Base-by-base conservation (phyloP, 2,888 invertebrate species). In the Penaeus monodon region DNA sequence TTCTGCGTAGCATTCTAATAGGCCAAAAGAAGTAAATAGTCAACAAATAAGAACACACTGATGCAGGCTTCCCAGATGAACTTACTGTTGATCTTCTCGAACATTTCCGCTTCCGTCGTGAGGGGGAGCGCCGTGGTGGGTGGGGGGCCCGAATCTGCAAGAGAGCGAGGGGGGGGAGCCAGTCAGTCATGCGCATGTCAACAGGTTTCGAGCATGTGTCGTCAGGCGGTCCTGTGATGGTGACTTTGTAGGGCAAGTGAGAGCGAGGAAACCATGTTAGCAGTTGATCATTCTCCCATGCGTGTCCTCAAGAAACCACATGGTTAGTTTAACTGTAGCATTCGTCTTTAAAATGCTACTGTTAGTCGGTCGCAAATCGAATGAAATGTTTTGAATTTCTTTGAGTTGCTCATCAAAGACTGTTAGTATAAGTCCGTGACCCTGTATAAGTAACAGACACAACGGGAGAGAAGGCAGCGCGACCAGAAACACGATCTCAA, bases 61-160 rank as follows among this genome's bases (percentile, higher is more conserved):
- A 17, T n/a, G 10, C 27, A 68, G 24, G 44, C 8, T 44, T 44
- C 44, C 29, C 24, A 20, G 29, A 33, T 14, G n/a, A 57, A 86
- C 88, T 88, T 77, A 88, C 88, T 88, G 68, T 86, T 88, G 66
- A 88, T 86, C 33, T 85, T 81, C 33, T 86, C 88, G 73, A 88
- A 83, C 49, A 82, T 70, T 44, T 88, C 88, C 3, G 74, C 83
- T 74, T 85, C 82, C 8, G 82, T 81, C 7, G 88, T 88, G 49
- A 80, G 79, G 33, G 82, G 78, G 6, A 70, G 57, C 22, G 82
- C 29, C 74, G 83, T 85, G 38, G 88, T 88, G 12, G 85, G 82
- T 8, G 88, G 88, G 1, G 88, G 88, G 10, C 88, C 88, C 3
- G 88, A 85, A 63, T 88, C 88, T 88, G 88, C 27, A 44, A 44